These are phyloP conservation scores for Himantopus leucocephalus DNA, from an alignment of 2,113 vertebrate genomes.

Conservation along the genomic window DNA sequence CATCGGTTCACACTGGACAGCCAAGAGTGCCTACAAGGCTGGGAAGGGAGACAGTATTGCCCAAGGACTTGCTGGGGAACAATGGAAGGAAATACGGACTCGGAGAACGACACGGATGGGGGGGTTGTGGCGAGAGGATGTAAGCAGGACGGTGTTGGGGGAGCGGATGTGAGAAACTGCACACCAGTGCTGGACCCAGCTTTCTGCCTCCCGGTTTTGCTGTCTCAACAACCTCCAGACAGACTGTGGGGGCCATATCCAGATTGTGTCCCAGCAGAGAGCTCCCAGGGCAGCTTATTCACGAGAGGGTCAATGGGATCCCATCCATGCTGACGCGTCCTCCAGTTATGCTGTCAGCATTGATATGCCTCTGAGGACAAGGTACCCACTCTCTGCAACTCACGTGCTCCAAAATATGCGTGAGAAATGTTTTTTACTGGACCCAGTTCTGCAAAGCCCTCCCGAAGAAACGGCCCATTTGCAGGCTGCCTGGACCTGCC, in stretches of 20 bases:
- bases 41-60: neutral
- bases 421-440: neutral
- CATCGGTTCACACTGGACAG: neutral
- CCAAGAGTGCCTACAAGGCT: neutral
- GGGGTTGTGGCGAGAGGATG: neutral
- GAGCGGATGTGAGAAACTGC: neutral
- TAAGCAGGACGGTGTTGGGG: neutral
- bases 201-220: neutral
- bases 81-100: neutral
- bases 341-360: neutral
- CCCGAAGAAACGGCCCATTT: accelerated
- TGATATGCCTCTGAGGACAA: too few species aligned
- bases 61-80: neutral
- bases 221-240: neutral
- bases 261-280: neutral
- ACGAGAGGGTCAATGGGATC: neutral
- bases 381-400: neutral
- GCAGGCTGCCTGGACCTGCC: neutral
- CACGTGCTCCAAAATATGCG: accelerated
- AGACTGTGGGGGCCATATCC: neutral
- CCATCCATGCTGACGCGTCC: neutral
- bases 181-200: neutral
- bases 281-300: neutral
- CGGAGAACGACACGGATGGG: accelerated
- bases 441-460: neutral